Evolutionary conservation across 2,797 vertebrate genomes (phyloP), one percentile per base, ranked within the genome.

Genomic region (Linurgus olivaceus): DNA sequence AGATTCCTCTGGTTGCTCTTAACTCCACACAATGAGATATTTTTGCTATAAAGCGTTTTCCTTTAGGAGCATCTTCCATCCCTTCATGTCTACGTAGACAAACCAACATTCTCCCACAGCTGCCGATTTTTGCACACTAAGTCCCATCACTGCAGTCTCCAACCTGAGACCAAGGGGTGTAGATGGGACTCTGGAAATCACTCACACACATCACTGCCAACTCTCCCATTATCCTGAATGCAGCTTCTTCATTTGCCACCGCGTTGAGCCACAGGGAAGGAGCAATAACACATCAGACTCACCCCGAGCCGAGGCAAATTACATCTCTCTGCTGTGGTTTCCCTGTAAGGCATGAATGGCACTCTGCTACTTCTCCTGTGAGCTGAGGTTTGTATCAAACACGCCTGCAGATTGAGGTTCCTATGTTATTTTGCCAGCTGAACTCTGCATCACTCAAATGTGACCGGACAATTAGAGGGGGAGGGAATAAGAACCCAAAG

Each of bases 401-500:
- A 38, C 0, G 23, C 80, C 83, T 47, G 12, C 75, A 83, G 86
- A 48, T 2, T 13, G 70, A 85, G 62, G 50, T 44, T 71, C 72
- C 68, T 62, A 15, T 25, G 5, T 86, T 81, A 70, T 72, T 86
- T 87, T 80, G 88, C 73, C 93, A 84, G 83, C 76, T 79, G 90
- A 95, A 70, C 88, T 63, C 89, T 62, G 68, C 90, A 85, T 86
- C 92, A 81, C 83, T 68, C 77, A 73, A 86, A 96, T 74, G 88
- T 62, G 95, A 95, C 88, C 16, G 52, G 93, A 88, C 71, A 68
- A 90, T 91, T 79, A 92, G 58, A 86, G 83, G 51, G 68, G 94
- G 86, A 93, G 83, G 94, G 95, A 92, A 75, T 38, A 45, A 82
- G 88, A 96, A 57, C 81, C 82, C 88, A 78, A 95, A 76, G 80